Evolutionary conservation across 2,888 invertebrate species (phyloP), one percentile per base, ranked within the genome.

Genomic region (Polymixis lichenea): DNA sequence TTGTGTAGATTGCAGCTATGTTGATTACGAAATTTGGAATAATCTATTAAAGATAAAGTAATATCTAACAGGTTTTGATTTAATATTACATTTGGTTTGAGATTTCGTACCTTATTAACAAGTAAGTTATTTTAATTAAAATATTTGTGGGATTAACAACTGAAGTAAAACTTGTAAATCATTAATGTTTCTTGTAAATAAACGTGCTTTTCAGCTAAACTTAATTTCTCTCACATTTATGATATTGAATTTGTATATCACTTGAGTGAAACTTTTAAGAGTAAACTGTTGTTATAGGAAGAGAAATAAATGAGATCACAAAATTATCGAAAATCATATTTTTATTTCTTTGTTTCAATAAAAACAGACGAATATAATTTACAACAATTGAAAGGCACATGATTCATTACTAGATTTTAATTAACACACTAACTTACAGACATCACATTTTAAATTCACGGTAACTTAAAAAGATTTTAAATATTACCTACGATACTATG

Each of bases 401-500:
- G 65, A 67, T 72, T 80, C 25, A 73, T 77, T 78, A 82, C 22
- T 73, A 67, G 32, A 67, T 19, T 66, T 69, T 75, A 76, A 71
- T 77, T 61, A 65, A 85, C 71, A 79, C 83, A 83, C 77, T 90
- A 89, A 85, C 65, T 80, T 81, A 90, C 85, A 89, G 80, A 88
- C 90, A 91, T 93, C 91, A 93, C 92, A 92, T 90, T 89, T 80
- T 80, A 83, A 81, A 89, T 84, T 85, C 82, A 83, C 88, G 89
- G 94, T 94, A 94, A 94, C 93, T 90, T 91, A 91, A 88, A 60
- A 87, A 82, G 70, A 85, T 87, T 80, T 86, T 83, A 83, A 82
- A 86, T 76, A 82, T 84, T 71, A 80, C 61, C 77, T 73, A 79
- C 74, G 66, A 38, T 61, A 56, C 1, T 22, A 65, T 67, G 67